Evolutionary conservation across 2,888 invertebrate species (phyloP), one percentile per base, ranked within the genome.

Genomic region (Ethmia dodecea): DNA sequence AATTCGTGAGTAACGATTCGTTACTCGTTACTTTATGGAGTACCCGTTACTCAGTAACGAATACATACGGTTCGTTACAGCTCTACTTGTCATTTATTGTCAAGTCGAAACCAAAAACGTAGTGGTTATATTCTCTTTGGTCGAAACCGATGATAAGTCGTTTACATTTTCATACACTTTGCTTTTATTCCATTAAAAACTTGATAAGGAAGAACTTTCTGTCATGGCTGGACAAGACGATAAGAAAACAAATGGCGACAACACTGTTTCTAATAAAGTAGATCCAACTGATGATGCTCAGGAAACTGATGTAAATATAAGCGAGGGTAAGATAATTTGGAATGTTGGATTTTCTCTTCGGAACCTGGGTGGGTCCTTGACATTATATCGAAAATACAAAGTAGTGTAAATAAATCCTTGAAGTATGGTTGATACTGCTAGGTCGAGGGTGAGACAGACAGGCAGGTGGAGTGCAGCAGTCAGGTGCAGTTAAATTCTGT

Each of bases 181-280:
- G 18, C n/a, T n/a, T n/a, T n/a, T n/a, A n/a, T n/a, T n/a, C n/a
- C 18, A 8, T 18, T 18, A 8, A 18, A 18, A 18, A 18, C n/a
- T n/a, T n/a, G n/a, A n/a, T n/a, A n/a, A n/a, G n/a, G n/a, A n/a
- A n/a, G n/a, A n/a, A n/a, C n/a, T n/a, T n/a, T n/a, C n/a, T 26
- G 4, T 10, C 25, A 76, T 76, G 76, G 69, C 72, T 42, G 71
- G 70, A 8, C 60, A 69, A 36, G 67, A 73, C 27, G 51, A 63
- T 37, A 59, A 56, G 15, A 68, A 66, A 38, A 55, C 54, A 10
- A 58, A 53, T 42, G 60, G 49, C 16, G 56, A 63, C 13, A 57
- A 53, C 27, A 49, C 40, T 2, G 33, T 47, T 13, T 51, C 44
- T 28, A 52, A 59, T 43, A 60, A 55, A 35, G 45, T 52, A 10